Base-by-base conservation (phyloP, 2,797 vertebrate species). In the Fistularia commersonii region DNA sequence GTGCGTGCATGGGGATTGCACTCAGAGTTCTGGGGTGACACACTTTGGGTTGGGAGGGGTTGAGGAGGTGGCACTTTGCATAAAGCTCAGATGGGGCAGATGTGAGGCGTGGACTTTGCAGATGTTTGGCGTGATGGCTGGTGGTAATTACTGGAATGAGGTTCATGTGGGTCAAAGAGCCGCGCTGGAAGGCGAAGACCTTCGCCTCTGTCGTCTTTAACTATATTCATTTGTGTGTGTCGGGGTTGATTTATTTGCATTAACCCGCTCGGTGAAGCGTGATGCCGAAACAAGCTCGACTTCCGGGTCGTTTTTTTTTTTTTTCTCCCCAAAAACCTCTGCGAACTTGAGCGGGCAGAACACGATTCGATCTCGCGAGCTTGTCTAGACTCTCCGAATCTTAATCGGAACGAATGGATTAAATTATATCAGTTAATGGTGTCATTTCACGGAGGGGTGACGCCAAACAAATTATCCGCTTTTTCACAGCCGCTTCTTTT, bases 51-150 rank as follows among this genome's bases (percentile, higher is more conserved):
- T 12, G 43, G 43, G 43, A n/a, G n/a, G n/a, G n/a, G n/a, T n/a
- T n/a, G n/a, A n/a, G 43, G 13, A 5, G 13, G 10, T 40, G 32
- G 38, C 23, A 39, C 9, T 35, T 37, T 59, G 64, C 68, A 80
- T 61, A 51, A 23, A 37, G 52, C 67, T 75, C 68, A 68, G 79
- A 47, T 0, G 48, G 47, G 69, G 75, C 83, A 89, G 77, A 86
- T 84, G 79, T 85, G 77, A 62, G 67, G 51, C 33, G 47, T 44
- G 63, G 76, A 66, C 56, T 54, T 46, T 72, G 51, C 87, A 85
- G 82, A 88, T 86, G 83, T 87, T 85, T 81, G 58, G 76, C 70
- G 69, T 76, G 64, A 79, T 82, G 77, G 71, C 46, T 64, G 55
- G 58, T 86, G 83, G 69, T 83, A 81, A 81, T 76, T 77, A 64